phyloP scores from a whole-genome alignment of 2,888 invertebrate genomes.

The Caenorhabditis sp. region DNA sequence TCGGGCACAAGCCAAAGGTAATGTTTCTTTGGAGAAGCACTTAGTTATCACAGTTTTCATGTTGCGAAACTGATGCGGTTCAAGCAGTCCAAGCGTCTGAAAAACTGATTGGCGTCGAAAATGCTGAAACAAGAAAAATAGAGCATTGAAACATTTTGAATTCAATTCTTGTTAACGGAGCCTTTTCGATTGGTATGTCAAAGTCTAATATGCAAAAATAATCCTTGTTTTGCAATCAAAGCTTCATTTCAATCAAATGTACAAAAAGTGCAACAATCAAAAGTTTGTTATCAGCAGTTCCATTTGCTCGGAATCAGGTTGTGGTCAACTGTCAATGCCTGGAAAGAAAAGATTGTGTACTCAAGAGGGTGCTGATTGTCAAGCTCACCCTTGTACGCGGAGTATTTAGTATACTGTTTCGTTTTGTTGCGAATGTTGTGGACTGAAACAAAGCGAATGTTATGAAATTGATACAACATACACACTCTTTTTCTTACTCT shows the following conservation, averaged over 20 bases:
- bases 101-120: background rate
- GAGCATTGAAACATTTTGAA: too few relatives aligned
- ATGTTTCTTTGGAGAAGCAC: background rate
- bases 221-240: too few relatives aligned
- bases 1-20: slow-evolving; percentile 34
- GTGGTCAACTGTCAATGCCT: slow-evolving; percentile 47
- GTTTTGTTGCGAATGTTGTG: slow-evolving; percentile 33
- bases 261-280: slow-evolving; percentile 40
- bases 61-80: slow-evolving; percentile 12
- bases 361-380: background rate
- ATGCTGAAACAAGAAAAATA: too few relatives aligned
- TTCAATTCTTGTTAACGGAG: too few relatives aligned
- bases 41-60: slow-evolving; percentile 2
- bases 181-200: too few relatives aligned
- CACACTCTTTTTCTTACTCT: background rate
- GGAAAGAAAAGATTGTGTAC: slow-evolving; percentile 13
- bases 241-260: slow-evolving; percentile 29
- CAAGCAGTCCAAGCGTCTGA: slow-evolving; percentile 19
- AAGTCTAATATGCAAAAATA: too few relatives aligned
- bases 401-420: slow-evolving; percentile 53
- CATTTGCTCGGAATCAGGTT: slow-evolving; percentile 43
- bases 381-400: slow-evolving; percentile 43
- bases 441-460: slow-evolving; percentile 22
- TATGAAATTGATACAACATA: too few relatives aligned
- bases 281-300: slow-evolving; percentile 37